phyloP scores from a whole-genome alignment of 2,888 invertebrate species.

The Blomia tropicalis region DNA sequence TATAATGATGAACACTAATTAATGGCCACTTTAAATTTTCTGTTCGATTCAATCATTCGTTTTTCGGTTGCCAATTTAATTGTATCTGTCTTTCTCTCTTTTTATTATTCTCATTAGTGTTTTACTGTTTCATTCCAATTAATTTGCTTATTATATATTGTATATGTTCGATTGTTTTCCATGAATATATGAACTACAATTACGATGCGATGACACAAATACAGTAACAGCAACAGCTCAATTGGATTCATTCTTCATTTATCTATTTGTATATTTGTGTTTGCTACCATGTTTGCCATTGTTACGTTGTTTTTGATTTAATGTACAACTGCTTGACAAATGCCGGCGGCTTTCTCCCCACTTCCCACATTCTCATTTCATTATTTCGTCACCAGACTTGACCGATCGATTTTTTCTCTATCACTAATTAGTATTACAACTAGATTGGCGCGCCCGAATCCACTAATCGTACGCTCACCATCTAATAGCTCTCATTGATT shows the following conservation, averaged over 20 bases:
- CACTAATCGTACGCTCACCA: background rate
- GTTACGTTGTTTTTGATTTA: too few relatives aligned
- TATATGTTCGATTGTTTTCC: too few relatives aligned
- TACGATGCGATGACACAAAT: too few relatives aligned
- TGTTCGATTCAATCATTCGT: too few relatives aligned
- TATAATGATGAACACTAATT: background rate
- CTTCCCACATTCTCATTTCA: too few relatives aligned
- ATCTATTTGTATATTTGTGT: too few relatives aligned
- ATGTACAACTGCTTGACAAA: too few relatives aligned
- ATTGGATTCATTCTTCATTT: too few relatives aligned
- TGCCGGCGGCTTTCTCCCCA: background rate
- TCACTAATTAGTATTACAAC: slow-evolving; percentile 8
- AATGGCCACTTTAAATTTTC: slow-evolving; percentile 6
- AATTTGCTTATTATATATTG: background rate
- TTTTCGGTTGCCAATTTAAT: background rate
- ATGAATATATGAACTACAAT: too few relatives aligned
- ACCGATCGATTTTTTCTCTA: slow-evolving; percentile 10
- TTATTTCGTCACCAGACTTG: background rate
- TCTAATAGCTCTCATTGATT: background rate
- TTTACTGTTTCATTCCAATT: slow-evolving; percentile 5
- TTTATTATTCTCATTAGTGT: too few relatives aligned
- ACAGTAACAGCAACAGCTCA: too few relatives aligned
- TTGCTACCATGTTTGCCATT: too few relatives aligned
- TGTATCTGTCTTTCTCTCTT: background rate
- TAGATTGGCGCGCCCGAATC: background rate